Percentiles rank a stretch among this genome's conserved stretches.
Conservation (phyloP, 2,888 invertebrate genomes). For the Melieria omissa region DNA sequence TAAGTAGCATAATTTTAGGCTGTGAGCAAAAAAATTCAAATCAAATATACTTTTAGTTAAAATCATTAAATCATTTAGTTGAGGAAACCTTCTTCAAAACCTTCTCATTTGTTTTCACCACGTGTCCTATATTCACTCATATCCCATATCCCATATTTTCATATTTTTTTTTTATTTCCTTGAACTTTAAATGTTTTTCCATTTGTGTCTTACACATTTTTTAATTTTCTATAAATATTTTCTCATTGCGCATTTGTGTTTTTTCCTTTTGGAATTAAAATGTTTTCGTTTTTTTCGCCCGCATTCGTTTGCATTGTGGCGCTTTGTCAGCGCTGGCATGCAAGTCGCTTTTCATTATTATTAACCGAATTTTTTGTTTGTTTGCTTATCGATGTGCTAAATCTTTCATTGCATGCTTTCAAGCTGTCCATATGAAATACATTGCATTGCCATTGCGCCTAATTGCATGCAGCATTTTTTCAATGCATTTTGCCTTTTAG, state of each 20-base stretch:
- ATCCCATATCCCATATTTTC: neutral
- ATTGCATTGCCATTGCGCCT: neutral
- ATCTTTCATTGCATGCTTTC: slow-evolving; percentile 28
- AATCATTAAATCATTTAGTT: too few species aligned
- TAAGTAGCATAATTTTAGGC: neutral
- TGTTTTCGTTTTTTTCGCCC: neutral
- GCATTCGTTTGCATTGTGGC: neutral
- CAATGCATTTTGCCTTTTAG: too few species aligned
- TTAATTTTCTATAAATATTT: too few species aligned
- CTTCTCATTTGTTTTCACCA: too few species aligned
- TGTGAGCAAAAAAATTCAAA: slow-evolving; percentile 1
- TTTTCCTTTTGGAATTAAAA: neutral
- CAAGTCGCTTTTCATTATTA: slow-evolving; percentile 1
- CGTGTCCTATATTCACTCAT: too few species aligned
- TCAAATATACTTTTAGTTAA: neutral
- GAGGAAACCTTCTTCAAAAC: too few species aligned
- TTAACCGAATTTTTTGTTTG: slow-evolving; percentile 5
- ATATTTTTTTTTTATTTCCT: neutral
- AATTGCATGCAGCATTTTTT: too few species aligned
- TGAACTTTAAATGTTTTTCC: slow-evolving; percentile 1
- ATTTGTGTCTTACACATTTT: neutral
- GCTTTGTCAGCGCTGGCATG: slow-evolving; percentile 18
- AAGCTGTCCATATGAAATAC: neutral
- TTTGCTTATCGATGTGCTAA: neutral
- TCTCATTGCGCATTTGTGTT: neutral